A percentile compares a stretch with the other conserved stretches of the same genome.
Conservation (phyloP, 2,888 invertebrate species). For the Eupithecia exiguata region DNA sequence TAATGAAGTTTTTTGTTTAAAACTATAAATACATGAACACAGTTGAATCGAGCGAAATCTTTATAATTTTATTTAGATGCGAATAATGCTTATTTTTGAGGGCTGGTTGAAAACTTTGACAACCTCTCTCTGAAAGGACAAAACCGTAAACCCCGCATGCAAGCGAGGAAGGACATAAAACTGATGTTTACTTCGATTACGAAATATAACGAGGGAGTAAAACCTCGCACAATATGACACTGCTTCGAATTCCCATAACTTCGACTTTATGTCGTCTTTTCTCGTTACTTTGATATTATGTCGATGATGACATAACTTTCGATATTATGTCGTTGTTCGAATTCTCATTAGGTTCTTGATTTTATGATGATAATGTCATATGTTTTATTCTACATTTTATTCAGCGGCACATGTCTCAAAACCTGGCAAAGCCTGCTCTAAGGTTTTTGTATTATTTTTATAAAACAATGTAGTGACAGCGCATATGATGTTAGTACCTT, state of each 20-base stretch:
- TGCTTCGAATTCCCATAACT: neutral
- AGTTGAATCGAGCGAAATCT: too few relatives aligned
- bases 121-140: slow-evolving; percentile 6
- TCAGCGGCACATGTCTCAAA: neutral
- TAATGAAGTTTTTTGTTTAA: too few relatives aligned
- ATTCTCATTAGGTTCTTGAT: neutral
- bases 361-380: neutral
- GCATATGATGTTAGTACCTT: too few relatives aligned
- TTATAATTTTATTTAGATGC: too few relatives aligned
- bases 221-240: slow-evolving; percentile 22
- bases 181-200: slow-evolving; percentile 48
- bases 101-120: neutral
- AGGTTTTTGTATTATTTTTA: too few relatives aligned
- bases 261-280: neutral
- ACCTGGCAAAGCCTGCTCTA: neutral
- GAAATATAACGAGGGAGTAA: slow-evolving; percentile 44
- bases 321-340: slow-evolving; percentile 6
- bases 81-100: too few relatives aligned
- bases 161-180: slow-evolving; percentile 34
- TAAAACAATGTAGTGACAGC: too few relatives aligned
- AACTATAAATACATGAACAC: too few relatives aligned
- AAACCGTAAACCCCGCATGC: slow-evolving; percentile 28
- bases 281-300: slow-evolving; percentile 7
- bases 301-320: slow-evolving; percentile 10
- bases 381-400: neutral